Percentiles rank a stretch among this genome's conserved stretches.
Evolutionary conservation across 2,113 vertebrate species (phyloP).

Genomic region (Falco punctatus): DNA sequence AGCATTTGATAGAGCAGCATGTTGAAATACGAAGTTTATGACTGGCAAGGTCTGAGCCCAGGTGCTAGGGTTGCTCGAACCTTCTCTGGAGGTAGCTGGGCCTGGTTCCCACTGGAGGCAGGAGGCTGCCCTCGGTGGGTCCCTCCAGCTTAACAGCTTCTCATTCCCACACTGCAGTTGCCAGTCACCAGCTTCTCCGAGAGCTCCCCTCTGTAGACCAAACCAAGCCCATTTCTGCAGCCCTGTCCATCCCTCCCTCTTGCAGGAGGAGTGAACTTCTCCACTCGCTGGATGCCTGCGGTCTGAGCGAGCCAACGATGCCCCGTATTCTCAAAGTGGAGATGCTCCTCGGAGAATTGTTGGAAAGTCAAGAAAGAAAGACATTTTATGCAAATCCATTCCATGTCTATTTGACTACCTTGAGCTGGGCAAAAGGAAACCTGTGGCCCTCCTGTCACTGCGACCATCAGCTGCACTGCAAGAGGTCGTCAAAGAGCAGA

Average conservation of each 20-base stretch:
- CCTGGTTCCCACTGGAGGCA: neutral
- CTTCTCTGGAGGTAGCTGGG: neutral
- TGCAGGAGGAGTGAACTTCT: neutral
- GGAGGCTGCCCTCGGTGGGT: neutral
- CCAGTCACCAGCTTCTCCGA: neutral
- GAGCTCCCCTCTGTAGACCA: neutral
- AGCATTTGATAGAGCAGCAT: neutral
- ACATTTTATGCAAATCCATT: slow-evolving; percentile 54
- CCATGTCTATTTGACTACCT: neutral
- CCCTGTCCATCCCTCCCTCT: neutral
- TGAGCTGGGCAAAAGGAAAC: neutral
- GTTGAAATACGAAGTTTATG: neutral
- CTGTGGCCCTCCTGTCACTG: neutral
- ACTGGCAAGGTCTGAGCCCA: neutral
- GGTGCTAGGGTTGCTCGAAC: neutral
- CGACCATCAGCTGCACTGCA: neutral
- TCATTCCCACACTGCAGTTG: neutral
- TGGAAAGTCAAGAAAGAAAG: neutral
- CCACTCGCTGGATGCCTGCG: neutral
- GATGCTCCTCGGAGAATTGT: neutral
- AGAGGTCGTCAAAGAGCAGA: neutral
- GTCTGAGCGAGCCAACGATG: neutral
- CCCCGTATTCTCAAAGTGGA: neutral
- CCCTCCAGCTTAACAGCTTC: neutral
- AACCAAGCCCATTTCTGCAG: neutral